Percentiles rank a stretch among this genome's conserved stretches.
Conservation (phyloP, 2,888 invertebrate species). For the Eupithecia tripunctaria region DNA sequence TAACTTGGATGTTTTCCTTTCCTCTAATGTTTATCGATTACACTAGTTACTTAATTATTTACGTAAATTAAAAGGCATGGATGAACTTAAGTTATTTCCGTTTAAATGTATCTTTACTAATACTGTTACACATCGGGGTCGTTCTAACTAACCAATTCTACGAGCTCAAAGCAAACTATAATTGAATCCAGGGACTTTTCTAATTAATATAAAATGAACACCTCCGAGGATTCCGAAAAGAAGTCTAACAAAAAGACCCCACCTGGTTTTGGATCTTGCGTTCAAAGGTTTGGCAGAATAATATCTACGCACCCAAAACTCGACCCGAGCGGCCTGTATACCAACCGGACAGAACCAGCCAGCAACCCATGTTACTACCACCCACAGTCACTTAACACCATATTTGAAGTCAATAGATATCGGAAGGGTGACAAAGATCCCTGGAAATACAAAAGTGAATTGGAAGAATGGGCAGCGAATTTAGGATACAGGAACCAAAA, state of each 20-base stretch:
- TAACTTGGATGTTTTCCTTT: background rate
- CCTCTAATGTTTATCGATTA: too few relatives aligned
- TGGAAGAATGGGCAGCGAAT: slow-evolving; percentile 74
- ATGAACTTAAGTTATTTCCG: background rate
- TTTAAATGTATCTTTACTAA: background rate
- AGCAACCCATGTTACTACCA: slow-evolving; percentile 70
- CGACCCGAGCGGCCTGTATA: slow-evolving; percentile 65
- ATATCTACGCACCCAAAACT: slow-evolving; percentile 66
- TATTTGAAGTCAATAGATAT: slow-evolving; percentile 59
- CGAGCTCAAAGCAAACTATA: background rate
- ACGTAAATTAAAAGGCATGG: background rate
- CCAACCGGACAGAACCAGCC: slow-evolving; percentile 50
- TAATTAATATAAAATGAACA: slow-evolving; percentile 38
- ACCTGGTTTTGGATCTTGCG: slow-evolving; percentile 55
- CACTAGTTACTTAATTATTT: background rate
- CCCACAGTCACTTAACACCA: slow-evolving; percentile 56
- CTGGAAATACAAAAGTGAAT: slow-evolving; percentile 70
- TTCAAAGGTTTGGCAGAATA: slow-evolving; percentile 63
- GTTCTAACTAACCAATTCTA: background rate
- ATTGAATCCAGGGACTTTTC: background rate
- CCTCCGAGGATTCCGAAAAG: slow-evolving; percentile 24
- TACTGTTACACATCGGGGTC: background rate
- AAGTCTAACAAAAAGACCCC: background rate
- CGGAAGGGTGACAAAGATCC: slow-evolving; percentile 60
- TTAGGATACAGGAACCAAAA: slow-evolving; percentile 74